phyloP scores from a whole-genome alignment of 2,888 invertebrate genomes.

The Lithodes maja region DNA sequence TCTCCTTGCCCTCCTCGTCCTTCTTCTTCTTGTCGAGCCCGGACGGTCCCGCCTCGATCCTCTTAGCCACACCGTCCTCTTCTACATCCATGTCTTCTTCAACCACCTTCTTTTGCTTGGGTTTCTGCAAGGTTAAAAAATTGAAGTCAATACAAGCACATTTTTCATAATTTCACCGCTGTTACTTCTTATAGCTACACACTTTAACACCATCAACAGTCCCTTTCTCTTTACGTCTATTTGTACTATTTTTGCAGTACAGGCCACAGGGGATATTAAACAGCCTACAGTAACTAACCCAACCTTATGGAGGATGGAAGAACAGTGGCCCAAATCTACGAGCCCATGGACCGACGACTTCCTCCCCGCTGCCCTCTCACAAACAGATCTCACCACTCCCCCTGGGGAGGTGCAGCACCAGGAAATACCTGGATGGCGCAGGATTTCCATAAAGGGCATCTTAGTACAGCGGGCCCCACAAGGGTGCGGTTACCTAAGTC shows the following conservation, averaged over 20 bases:
- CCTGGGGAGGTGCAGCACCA: no score
- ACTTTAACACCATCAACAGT: not conserved
- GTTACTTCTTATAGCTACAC: not conserved
- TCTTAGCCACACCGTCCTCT: slow-evolving; percentile 18
- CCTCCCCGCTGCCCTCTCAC: no score
- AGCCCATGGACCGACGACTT: no score
- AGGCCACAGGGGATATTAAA: no score
- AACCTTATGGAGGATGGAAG: not conserved
- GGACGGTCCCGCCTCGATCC: slow-evolving; percentile 11
- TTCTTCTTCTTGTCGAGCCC: not conserved
- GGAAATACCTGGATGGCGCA: no score
- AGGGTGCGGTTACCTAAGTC: no score
- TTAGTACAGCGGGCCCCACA: no score
- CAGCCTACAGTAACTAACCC: no score
- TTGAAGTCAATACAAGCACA: not conserved
- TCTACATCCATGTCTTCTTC: slow-evolving; percentile 14
- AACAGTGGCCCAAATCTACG: not conserved
- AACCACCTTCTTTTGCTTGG: slow-evolving; percentile 12
- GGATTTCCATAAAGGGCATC: no score
- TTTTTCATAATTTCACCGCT: not conserved
- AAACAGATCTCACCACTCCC: no score
- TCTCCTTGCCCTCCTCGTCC: not conserved
- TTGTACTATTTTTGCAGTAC: no score
- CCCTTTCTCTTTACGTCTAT: no score
- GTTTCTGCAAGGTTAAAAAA: not conserved